These are phyloP conservation scores for Cryptoleucopteryx plumbea DNA, from an alignment of 2,113 vertebrate species.

Conservation along the genomic window DNA sequence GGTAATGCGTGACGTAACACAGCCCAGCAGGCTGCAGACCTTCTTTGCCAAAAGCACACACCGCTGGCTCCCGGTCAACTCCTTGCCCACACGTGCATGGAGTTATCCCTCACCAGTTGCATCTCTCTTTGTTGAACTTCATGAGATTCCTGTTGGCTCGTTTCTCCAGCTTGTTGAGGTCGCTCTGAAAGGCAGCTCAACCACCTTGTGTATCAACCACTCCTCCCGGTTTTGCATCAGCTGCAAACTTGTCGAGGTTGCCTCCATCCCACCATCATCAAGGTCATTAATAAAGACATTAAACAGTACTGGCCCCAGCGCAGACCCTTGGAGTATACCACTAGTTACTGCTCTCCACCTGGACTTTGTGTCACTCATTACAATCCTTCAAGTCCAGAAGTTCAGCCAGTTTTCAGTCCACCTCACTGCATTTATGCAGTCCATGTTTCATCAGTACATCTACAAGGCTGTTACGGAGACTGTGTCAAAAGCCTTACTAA, in stretches of 20 bases:
- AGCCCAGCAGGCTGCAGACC: neutral
- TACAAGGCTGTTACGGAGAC: neutral
- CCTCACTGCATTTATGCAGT: neutral
- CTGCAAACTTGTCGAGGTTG: neutral
- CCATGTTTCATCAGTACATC: neutral
- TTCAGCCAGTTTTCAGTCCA: neutral
- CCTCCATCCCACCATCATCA: neutral
- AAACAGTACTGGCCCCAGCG: neutral
- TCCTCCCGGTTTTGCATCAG: neutral
- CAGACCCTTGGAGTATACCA: neutral
- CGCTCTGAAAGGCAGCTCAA: neutral
- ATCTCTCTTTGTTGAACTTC: neutral
- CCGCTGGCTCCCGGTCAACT: neutral
- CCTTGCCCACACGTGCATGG: neutral
- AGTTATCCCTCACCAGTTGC: neutral
- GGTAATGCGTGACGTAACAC: no score
- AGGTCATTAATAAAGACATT: neutral
- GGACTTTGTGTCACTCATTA: neutral
- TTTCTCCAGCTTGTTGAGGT: neutral
- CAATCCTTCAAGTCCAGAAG: neutral
- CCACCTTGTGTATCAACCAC: neutral
- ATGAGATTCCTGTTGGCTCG: neutral
- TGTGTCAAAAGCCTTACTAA: neutral
- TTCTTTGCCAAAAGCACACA: neutral
- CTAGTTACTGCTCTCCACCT: neutral